Evolutionary conservation across 2,888 invertebrate genomes (phyloP).

Genomic region (Oeneis ivallda): DNA sequence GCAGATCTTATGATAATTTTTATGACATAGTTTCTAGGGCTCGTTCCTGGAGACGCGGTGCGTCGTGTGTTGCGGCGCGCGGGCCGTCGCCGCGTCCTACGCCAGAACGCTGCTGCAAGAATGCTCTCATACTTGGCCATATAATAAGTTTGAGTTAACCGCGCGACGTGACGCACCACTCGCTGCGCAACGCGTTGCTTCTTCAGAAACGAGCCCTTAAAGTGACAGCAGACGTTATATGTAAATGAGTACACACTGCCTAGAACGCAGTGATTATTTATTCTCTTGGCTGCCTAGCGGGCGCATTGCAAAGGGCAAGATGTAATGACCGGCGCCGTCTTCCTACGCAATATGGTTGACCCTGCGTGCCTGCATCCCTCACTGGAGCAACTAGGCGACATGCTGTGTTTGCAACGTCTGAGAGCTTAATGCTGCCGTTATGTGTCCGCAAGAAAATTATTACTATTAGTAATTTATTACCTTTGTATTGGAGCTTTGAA

Average conservation of each 20-base stretch:
- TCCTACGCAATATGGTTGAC: constrained; percentile 61
- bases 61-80: too few relatives aligned
- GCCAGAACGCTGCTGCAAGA: too few relatives aligned
- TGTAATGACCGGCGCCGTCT: constrained; percentile 39
- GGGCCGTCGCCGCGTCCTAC: too few relatives aligned
- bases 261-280: too few relatives aligned
- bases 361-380: constrained; percentile 30
- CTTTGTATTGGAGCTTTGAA: not conserved
- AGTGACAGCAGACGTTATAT: constrained; percentile 18
- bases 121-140: too few relatives aligned
- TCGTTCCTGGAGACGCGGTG: too few relatives aligned
- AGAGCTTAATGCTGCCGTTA: not conserved
- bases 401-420: not conserved
- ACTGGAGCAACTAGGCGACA: constrained; percentile 5
- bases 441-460: not conserved
- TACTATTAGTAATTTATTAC: not conserved
- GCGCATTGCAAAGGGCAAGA: constrained; percentile 26
- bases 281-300: constrained; percentile 1
- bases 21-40: not conserved
- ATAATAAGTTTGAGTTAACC: too few relatives aligned
- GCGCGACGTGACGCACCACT: too few relatives aligned
- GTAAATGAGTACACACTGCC: constrained; percentile 23
- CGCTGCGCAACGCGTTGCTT: too few relatives aligned
- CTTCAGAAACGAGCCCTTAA: too few relatives aligned
- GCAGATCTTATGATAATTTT: not conserved